Evolutionary conservation across 2,888 invertebrate genomes (phyloP).

Genomic region (Beris morrisii): DNA sequence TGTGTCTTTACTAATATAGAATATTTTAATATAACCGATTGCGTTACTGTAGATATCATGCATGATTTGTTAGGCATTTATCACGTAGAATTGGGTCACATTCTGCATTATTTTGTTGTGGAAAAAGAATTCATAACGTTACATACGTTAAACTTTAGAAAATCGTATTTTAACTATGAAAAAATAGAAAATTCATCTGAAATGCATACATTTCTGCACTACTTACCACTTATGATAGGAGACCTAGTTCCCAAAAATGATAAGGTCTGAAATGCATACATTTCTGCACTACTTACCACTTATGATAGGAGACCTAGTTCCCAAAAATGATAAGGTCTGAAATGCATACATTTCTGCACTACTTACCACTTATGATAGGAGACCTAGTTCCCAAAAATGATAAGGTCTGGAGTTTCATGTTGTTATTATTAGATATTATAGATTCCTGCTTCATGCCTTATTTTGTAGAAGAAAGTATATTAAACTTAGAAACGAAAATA

Average conservation of each 20-base stretch:
- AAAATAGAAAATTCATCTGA: conserved; percentile 21
- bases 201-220: conserved; percentile 31
- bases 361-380: conserved; percentile 29
- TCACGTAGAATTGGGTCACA: conserved; percentile 32
- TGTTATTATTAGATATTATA: conserved; percentile 24
- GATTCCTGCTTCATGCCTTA: conserved; percentile 27
- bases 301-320: conserved; percentile 30
- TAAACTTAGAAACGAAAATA: conserved; percentile 21
- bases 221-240: conserved; percentile 29
- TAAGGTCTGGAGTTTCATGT: conserved; percentile 33
- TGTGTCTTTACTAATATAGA: conserved; percentile 39
- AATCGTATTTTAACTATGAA: conserved; percentile 29
- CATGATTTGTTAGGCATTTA: conserved; percentile 38
- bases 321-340: conserved; percentile 33
- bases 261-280: conserved; percentile 32
- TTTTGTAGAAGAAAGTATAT: conserved; percentile 30
- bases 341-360: conserved; percentile 31
- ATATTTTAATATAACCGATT: conserved; percentile 42
- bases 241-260: conserved; percentile 34
- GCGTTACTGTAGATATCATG: conserved; percentile 37
- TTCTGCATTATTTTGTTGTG: conserved; percentile 34
- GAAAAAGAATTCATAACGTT: conserved; percentile 32
- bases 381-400: conserved; percentile 34
- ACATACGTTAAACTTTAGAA: conserved; percentile 27
- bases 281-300: conserved; percentile 31